Evolutionary conservation across 2,113 vertebrate genomes (phyloP).

Genomic region (Cryptomyrus ogoouensis): DNA sequence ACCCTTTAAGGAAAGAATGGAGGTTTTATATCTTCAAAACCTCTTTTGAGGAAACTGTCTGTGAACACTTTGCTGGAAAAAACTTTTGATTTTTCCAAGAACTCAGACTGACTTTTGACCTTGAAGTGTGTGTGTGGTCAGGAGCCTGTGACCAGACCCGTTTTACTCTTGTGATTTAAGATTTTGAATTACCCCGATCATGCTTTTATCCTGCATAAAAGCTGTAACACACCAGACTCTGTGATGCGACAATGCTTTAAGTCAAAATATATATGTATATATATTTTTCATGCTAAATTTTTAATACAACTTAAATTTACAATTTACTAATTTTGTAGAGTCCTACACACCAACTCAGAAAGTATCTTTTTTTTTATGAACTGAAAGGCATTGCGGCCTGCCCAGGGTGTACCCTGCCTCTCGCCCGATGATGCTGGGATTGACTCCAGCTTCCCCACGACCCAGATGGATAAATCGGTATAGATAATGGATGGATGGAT

Average conservation of each 20-base stretch:
- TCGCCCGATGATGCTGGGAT: no score
- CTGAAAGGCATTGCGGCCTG: background rate
- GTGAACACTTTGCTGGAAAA: background rate
- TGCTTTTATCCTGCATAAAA: background rate
- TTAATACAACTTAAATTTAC: background rate
- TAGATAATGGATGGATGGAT: background rate
- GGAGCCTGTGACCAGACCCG: background rate
- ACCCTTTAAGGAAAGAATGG: background rate
- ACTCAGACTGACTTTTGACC: background rate
- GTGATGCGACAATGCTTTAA: background rate
- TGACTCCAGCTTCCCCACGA: no score
- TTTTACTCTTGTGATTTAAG: background rate
- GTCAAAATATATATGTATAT: background rate
- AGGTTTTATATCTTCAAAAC: background rate
- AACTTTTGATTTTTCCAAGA: background rate
- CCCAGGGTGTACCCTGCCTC: no score
- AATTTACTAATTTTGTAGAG: background rate
- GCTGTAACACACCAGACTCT: background rate
- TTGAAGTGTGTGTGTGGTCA: background rate
- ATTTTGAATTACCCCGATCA: background rate
- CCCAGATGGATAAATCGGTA: no score
- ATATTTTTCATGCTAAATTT: background rate
- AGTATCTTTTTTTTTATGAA: background rate
- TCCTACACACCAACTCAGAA: background rate
- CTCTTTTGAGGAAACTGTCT: background rate